Evolutionary conservation across 1,140 invertebrate genomes (phyloP).

Genomic region (Rhynchophorus ferrugineus): DNA sequence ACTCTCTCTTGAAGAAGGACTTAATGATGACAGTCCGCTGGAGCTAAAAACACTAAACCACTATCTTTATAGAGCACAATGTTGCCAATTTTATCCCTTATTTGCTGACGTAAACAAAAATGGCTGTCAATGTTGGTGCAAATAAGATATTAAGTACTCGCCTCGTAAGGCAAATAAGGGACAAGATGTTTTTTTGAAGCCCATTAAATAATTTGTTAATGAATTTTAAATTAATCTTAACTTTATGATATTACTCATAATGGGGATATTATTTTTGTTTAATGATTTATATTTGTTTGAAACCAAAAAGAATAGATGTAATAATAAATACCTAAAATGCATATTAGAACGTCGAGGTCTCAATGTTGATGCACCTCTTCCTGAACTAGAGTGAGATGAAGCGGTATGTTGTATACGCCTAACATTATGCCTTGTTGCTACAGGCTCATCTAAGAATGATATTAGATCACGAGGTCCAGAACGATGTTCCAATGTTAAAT

Average conservation of each 20-base stretch:
- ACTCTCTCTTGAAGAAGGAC: constrained; percentile 78
- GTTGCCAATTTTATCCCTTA: constrained; percentile 2
- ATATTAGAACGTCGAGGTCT: constrained; percentile 78
- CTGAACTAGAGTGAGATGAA: constrained; percentile 47
- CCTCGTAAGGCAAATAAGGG: too few species aligned
- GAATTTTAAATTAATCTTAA: too few species aligned
- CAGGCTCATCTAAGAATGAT: constrained; percentile 83
- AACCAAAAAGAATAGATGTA: too few species aligned
- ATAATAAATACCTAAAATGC: constrained; percentile 76
- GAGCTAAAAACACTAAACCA: constrained; percentile 49
- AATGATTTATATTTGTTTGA: too few species aligned
- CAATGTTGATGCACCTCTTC: constrained; percentile 48
- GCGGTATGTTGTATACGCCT: constrained; percentile 78
- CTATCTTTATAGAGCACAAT: constrained; percentile 27
- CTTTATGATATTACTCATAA: too few species aligned
- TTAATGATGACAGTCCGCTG: constrained; percentile 69
- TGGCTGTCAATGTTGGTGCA: too few species aligned
- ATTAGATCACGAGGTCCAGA: constrained; percentile 78
- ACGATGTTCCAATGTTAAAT: constrained; percentile 90
- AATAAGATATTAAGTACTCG: too few species aligned
- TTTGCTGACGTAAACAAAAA: constrained; percentile 3
- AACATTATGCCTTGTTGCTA: constrained; percentile 57
- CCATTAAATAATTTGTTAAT: too few species aligned
- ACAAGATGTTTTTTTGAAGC: too few species aligned
- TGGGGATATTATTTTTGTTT: too few species aligned